Percentiles rank a stretch among this genome's conserved stretches.
Conservation (phyloP, 2,113 vertebrate species). For the Istiophorus platypterus region DNA sequence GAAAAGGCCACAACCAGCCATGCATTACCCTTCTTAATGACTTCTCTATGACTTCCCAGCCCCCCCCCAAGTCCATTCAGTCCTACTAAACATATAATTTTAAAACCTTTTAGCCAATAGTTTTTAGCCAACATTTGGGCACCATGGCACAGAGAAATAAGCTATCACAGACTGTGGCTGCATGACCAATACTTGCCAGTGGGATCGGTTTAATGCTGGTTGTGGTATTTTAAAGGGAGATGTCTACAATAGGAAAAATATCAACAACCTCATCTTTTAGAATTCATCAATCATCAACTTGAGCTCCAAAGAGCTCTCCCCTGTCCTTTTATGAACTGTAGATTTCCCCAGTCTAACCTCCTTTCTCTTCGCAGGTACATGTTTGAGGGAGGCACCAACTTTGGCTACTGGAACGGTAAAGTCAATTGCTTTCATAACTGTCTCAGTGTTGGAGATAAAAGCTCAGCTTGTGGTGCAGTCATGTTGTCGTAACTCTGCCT, state of each 20-base stretch:
- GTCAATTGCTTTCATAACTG: neutral
- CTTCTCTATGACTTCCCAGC: neutral
- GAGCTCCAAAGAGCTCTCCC: neutral
- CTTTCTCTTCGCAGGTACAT: slow-evolving; percentile 90
- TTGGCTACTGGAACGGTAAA: slow-evolving; percentile 98
- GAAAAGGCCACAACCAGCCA: neutral
- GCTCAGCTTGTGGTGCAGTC: neutral
- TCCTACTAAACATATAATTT: neutral
- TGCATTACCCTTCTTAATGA: neutral
- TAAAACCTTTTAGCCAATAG: neutral
- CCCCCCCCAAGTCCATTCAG: neutral
- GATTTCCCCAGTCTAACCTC: neutral
- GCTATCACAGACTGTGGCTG: neutral
- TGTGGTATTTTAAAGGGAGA: neutral
- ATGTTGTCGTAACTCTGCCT: neutral
- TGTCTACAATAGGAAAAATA: neutral
- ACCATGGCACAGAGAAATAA: neutral
- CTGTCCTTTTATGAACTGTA: neutral
- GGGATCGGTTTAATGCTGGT: neutral
- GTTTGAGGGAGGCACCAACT: slow-evolving; percentile 98
- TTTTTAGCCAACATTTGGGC: neutral
- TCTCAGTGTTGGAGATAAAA: neutral
- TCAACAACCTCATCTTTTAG: neutral
- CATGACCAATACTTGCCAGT: neutral
- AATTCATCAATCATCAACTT: neutral